phyloP scores from a whole-genome alignment of 1,140 invertebrate species.

The Anadara kagoshimensis region DNA sequence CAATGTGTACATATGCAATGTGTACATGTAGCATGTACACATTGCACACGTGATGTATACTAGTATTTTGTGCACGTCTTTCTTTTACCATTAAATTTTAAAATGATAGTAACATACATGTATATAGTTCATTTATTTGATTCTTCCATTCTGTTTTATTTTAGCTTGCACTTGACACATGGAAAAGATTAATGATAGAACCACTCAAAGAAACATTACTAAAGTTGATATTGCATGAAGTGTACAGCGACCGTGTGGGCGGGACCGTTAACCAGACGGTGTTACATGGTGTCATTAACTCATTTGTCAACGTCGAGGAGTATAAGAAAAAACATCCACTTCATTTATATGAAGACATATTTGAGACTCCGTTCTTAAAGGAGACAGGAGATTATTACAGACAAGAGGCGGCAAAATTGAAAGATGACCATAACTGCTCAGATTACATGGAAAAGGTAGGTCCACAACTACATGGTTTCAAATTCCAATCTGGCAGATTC shows the following conservation, averaged over 20 bases:
- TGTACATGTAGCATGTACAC: no score
- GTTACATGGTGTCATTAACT: constrained; percentile 88
- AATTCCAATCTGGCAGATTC: no score
- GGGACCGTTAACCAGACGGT: constrained; percentile 80
- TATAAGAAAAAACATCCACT: constrained; percentile 79
- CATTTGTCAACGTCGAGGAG: constrained; percentile 87
- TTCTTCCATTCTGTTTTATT: constrained; percentile 29
- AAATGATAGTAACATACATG: no score
- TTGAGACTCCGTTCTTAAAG: constrained; percentile 88
- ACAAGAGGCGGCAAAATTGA: constrained; percentile 84
- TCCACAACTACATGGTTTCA: no score
- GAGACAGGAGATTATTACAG: constrained; percentile 87
- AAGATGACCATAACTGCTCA: constrained; percentile 89
- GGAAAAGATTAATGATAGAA: constrained; percentile 89
- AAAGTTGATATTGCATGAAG: constrained; percentile 84
- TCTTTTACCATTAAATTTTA: no score
- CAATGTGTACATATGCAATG: no score
- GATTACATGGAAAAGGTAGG: constrained; percentile 89
- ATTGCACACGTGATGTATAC: no score
- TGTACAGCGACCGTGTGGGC: constrained; percentile 83
- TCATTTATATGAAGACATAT: constrained; percentile 90
- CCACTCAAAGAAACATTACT: constrained; percentile 83
- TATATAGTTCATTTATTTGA: no score
- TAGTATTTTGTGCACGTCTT: no score
- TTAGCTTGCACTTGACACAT: constrained; percentile 84